phyloP scores from a whole-genome alignment of 2,888 invertebrate genomes.

The Dichetophora obliterata region DNA sequence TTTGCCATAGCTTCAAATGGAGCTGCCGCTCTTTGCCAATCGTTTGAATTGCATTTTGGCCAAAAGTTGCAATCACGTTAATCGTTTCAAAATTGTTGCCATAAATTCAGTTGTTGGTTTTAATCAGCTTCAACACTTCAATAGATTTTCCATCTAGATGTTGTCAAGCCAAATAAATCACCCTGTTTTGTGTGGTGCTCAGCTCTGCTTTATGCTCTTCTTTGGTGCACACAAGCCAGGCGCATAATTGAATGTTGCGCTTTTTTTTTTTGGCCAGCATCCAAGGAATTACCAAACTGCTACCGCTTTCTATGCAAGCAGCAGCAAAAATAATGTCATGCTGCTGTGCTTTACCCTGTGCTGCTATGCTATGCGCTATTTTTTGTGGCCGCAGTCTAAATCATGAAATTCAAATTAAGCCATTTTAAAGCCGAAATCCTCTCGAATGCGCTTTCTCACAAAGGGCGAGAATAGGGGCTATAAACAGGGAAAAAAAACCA shows the following conservation, averaged over 20 bases:
- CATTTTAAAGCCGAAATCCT: constrained; percentile 20
- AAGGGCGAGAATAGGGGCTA: not conserved
- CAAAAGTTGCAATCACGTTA: constrained; percentile 5
- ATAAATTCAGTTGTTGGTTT: not conserved
- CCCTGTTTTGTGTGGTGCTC: constrained; percentile 6
- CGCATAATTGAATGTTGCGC: constrained; percentile 10
- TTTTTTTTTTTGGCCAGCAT: not conserved
- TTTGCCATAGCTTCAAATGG: not conserved
- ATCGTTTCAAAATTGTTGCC: not conserved
- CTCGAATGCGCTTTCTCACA: not conserved
- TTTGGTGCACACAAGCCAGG: not conserved
- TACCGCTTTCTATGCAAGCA: not conserved
- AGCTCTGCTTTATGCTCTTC: not conserved
- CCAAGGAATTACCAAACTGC: not conserved
- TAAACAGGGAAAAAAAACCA: not conserved
- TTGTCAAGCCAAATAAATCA: constrained; percentile 1
- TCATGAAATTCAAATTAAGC: constrained; percentile 35
- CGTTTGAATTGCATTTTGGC: not conserved
- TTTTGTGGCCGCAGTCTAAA: constrained; percentile 2
- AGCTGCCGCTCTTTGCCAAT: not conserved
- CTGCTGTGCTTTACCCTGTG: not conserved
- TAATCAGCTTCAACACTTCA: not conserved
- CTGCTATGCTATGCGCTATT: not conserved
- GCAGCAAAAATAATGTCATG: not conserved
- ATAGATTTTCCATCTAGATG: not conserved